These are phyloP conservation scores for Acomys russatus DNA, from an alignment of 2,797 vertebrate species.

Conservation along the genomic window DNA sequence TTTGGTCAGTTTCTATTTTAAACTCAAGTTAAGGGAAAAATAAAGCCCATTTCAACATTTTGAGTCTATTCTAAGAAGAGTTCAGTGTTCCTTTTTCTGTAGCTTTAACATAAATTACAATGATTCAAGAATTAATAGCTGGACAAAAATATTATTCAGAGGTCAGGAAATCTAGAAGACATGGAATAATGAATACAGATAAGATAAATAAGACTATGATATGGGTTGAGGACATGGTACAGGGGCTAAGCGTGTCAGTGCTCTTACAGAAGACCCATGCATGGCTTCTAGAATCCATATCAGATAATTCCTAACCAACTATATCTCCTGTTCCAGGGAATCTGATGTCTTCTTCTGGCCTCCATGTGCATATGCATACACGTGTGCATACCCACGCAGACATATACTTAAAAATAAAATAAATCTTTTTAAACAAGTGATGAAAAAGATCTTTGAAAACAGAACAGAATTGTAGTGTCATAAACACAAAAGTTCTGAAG, in stretches of 20 bases:
- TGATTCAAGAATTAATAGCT: constrained; percentile 30
- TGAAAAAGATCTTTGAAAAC: not conserved
- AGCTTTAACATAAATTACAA: constrained; percentile 26
- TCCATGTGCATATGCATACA: not conserved
- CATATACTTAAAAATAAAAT: not conserved
- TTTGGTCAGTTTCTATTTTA: not conserved
- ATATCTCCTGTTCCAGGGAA: not conserved
- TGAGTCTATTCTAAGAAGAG: constrained; percentile 41
- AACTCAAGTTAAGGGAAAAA: not conserved
- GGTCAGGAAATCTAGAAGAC: constrained; percentile 15
- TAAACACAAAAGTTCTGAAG: not conserved
- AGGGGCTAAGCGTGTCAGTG: not conserved
- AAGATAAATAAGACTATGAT: not conserved
- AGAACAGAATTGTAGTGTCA: not conserved
- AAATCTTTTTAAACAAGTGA: not conserved
- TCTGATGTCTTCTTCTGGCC: not conserved
- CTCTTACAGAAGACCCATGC: not conserved
- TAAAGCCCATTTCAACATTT: not conserved
- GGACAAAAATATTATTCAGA: constrained; percentile 33
- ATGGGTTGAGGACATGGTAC: too few species aligned
- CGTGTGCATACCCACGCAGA: not conserved
- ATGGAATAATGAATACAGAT: not conserved
- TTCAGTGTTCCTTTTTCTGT: not conserved
- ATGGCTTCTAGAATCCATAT: not conserved
- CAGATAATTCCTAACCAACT: not conserved